Base-by-base conservation (phyloP, 2,797 vertebrate species). In the Catostomus latipinnis region DNA sequence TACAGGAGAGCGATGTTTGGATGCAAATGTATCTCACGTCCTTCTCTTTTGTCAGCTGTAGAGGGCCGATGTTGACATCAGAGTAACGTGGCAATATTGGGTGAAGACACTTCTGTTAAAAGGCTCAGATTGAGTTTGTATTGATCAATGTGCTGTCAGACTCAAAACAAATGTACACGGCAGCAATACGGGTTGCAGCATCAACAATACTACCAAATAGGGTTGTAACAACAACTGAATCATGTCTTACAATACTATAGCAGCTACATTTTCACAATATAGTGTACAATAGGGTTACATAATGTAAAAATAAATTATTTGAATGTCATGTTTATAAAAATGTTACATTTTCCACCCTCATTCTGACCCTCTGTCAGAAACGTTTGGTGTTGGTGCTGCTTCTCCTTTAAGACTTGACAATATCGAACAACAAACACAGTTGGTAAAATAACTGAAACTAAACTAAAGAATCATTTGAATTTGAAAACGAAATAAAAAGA, bases 101-200 rank as follows among this genome's bases (percentile, higher is more conserved):
- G 66, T 69, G 66, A 49, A 12, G 48, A 68, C 18, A 13, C 16
- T 34, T 58, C 16, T 54, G 76, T 78, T 63, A 71, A 78, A 63
- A 49, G 6, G 34, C 49, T 71, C 11, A 52, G 34, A 78, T 63
- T 53, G 57, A 78, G 52, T 78, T 71, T 71, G 68, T 22, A 54
- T 78, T 71, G 76, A 78, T 74, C 71, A 34, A 43, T 45, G 49
- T 74, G 67, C 43, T 18, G 49, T 63, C 49, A 63, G 7, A 46
- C 22, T 57, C 11, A 66, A 13, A 8, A 45, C 12, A 46, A 68
- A 60, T 69, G 68, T 43, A 68, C 65, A 60, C 62, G 48, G 6
- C 16, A 2, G 6, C 57, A 62, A 10, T 18, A 11, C 58, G 45
- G 6, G 34, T 1, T 13, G 34, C 50, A 57, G 46, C n/a, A 5